A percentile compares a stretch with the other conserved stretches of the same genome.
phyloP scores from a whole-genome alignment of 2,113 vertebrate species.

The Tragelaphus scriptus region DNA sequence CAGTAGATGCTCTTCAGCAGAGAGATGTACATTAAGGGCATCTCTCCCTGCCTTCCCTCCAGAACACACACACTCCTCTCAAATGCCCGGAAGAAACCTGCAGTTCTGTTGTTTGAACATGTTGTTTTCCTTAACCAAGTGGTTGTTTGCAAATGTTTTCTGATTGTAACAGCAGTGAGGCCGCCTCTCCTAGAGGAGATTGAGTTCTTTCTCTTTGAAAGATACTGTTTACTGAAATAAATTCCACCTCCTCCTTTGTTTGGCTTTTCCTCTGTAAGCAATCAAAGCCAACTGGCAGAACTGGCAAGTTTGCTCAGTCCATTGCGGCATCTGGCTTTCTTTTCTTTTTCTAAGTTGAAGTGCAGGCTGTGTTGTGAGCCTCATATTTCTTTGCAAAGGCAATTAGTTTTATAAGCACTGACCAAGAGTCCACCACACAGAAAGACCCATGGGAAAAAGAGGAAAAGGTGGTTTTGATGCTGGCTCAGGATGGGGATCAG shows the following conservation, averaged over 20 bases:
- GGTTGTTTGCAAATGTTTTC: constrained; percentile 63
- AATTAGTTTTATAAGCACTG: neutral
- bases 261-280: constrained; percentile 52
- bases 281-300: constrained; percentile 56
- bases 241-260: constrained; percentile 51
- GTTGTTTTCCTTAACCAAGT: constrained; percentile 64
- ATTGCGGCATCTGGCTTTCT: constrained; percentile 12
- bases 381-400: neutral
- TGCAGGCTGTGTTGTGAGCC: neutral
- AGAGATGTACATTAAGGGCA: neutral
- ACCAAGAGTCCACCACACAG: neutral
- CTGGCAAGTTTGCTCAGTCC: neutral
- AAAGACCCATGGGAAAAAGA: neutral
- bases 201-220: constrained; percentile 54
- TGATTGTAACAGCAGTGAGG: constrained; percentile 5
- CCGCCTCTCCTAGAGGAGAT: neutral
- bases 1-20: neutral
- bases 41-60: neutral
- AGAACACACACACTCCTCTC: neutral
- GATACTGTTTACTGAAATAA: constrained; percentile 60
- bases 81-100: constrained; percentile 15
- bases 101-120: constrained; percentile 35
- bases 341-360: neutral
- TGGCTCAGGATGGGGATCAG: neutral
- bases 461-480: neutral